Evolutionary conservation across 2,113 vertebrate genomes (phyloP).

Genomic region (Manacus vitellinus): DNA sequence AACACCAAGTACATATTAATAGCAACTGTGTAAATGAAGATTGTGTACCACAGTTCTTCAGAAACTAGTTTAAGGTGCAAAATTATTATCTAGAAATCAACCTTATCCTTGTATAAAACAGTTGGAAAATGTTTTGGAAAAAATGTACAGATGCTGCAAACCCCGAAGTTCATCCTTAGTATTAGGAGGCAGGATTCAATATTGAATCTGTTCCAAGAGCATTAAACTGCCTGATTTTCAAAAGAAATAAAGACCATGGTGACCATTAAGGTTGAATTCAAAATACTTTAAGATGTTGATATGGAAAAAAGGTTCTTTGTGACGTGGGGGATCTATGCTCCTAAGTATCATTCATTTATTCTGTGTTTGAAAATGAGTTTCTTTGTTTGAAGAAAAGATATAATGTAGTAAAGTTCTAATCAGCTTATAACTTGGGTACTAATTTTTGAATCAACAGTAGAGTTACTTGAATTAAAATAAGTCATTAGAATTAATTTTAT

Average conservation of each 20-base stretch:
- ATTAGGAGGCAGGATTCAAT: not conserved
- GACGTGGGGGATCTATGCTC: accelerated
- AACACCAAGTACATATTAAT: not conserved
- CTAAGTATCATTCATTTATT: not conserved
- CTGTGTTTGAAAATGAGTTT: not conserved
- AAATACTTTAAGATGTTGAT: not conserved
- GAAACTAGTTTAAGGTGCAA: not conserved
- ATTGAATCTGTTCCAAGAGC: not conserved
- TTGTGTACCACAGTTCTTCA: not conserved
- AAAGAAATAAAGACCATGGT: not conserved
- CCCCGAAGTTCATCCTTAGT: not conserved
- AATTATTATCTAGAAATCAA: not conserved
- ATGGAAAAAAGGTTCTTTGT: not conserved
- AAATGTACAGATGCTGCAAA: not conserved
- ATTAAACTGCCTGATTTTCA: not conserved
- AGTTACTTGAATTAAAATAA: not conserved
- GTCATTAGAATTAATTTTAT: not conserved
- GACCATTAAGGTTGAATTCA: not conserved
- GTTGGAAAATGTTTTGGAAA: not conserved
- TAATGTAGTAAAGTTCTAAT: not conserved
- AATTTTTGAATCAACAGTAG: not conserved
- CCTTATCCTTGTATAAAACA: not conserved
- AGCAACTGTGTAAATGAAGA: not conserved
- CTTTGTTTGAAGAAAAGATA: not conserved
- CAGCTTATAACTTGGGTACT: accelerated